These are phyloP conservation scores for Mesocricetus auratus DNA, from an alignment of 2,113 vertebrate species.

Conservation along the genomic window DNA sequence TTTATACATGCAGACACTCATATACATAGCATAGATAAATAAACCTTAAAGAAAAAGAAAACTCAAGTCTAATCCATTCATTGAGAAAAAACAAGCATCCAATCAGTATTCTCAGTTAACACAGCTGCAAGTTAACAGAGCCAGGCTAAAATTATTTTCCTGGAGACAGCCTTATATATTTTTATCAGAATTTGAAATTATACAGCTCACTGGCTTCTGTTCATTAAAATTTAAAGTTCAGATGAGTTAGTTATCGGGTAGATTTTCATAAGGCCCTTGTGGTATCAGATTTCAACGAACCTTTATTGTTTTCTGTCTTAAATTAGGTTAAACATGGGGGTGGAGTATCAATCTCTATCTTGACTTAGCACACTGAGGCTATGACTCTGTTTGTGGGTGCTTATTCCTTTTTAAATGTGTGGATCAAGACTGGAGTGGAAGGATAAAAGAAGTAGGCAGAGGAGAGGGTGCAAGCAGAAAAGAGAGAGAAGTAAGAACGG, in stretches of 20 bases:
- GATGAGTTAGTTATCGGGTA: slow-evolving; percentile 27
- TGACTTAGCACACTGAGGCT: slow-evolving; percentile 19
- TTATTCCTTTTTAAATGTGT: slow-evolving; percentile 41
- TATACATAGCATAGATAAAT: neutral
- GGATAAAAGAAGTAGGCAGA: neutral
- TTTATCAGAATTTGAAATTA: slow-evolving; percentile 67
- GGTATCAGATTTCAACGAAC: slow-evolving; percentile 43
- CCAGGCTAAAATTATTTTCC: slow-evolving; percentile 50
- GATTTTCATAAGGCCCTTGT: slow-evolving; percentile 43
- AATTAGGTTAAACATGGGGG: neutral
- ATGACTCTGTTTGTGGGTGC: neutral
- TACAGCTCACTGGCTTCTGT: slow-evolving; percentile 57
- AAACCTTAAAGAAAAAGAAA: neutral
- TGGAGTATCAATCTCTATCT: neutral
- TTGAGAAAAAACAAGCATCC: slow-evolving; percentile 30
- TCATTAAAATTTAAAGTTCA: slow-evolving; percentile 70
- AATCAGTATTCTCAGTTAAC: slow-evolving; percentile 39
- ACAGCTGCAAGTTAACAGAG: slow-evolving; percentile 4
- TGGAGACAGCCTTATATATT: slow-evolving; percentile 52
- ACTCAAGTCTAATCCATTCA: slow-evolving; percentile 50
- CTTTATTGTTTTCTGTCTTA: neutral
- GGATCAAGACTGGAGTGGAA: neutral
- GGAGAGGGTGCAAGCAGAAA: too few relatives aligned
- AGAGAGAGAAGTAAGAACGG: neutral
- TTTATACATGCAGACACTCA: neutral